Base-by-base conservation (phyloP, 2,113 vertebrate species). In the Poeciliopsis turrubarensis region DNA sequence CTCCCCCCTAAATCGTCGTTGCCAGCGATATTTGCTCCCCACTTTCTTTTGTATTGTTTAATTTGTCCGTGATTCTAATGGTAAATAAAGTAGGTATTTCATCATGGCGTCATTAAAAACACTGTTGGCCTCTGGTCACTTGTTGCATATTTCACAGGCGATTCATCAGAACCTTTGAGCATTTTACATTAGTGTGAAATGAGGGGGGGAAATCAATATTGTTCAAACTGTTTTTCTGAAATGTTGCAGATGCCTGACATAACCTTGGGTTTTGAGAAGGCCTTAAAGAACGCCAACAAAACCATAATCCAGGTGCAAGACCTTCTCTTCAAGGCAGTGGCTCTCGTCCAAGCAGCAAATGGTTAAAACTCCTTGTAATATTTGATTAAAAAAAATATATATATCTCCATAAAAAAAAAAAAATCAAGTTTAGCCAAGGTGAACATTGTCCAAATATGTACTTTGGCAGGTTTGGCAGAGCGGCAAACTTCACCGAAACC, bases 251-350 rank as follows among this genome's bases (percentile, higher is more conserved):
- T 8, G 11, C 69, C 39, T 30, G 17, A 77, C 66, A 92, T 89
- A 77, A 91, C 86, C 64, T 93, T 90, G 83, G 86, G 86, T 84
- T 89, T 93, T 72, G 89, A 95, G 82, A 79, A 78, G 1, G 62
- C 96, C 5, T 83, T 93, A 15, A 92, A 89, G 77, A 92, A 82
- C 75, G 82, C 94, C 66, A 93, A 93, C 32, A 80, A 72, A 76
- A 94, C 85, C 3, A 17, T 17, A 47, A 17, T 47, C 13, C 89
- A 89, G 14, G 89, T 85, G 0, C 91, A 93, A 51, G 92, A 95
- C 73, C 82, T 96, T 34, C 86, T 96, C 66, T 84, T 90, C 30
- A 92, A 82, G 73, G 86, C 94, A 83, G 89, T 94, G 85, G 82
- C 77, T 70, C 83, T 95, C 84, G 74, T 95, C 65, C 87, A 63